These are phyloP conservation scores for Iphiclides podalirius DNA, from an alignment of 2,888 invertebrate species.

Conservation along the genomic window DNA sequence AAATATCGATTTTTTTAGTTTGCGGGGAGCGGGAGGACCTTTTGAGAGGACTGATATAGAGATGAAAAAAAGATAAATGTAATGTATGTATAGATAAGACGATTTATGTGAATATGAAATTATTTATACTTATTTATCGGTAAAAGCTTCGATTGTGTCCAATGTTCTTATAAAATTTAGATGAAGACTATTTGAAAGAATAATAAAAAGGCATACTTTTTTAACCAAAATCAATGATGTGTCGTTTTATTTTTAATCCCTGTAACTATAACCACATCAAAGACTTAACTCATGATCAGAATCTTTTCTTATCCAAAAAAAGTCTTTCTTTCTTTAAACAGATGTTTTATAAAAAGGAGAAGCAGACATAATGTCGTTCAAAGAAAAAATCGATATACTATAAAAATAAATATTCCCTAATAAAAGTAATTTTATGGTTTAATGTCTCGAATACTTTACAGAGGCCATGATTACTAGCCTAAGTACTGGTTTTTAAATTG, in stretches of 20 bases:
- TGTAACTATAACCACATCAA: neutral
- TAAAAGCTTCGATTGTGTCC: conserved; percentile 80
- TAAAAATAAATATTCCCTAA: no score
- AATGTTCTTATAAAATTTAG: conserved; percentile 81
- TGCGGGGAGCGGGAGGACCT: conserved; percentile 80
- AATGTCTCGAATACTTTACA: no score
- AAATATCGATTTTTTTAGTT: conserved; percentile 78
- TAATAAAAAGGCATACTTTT: conserved; percentile 81
- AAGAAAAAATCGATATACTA: no score
- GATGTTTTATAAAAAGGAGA: no score
- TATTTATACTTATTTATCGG: conserved; percentile 81
- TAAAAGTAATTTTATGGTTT: no score
- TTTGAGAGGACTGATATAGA: conserved; percentile 80
- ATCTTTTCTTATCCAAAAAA: no score
- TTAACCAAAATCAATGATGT: conserved; percentile 66
- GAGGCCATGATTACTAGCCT: no score
- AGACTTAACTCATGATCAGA: no score
- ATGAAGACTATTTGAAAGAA: conserved; percentile 80
- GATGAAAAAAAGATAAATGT: conserved; percentile 78
- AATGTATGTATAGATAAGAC: conserved; percentile 79
- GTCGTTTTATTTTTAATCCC: conserved; percentile 37
- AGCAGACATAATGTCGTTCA: no score
- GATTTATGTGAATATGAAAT: conserved; percentile 80
- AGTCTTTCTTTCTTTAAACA: no score
- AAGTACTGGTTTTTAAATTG: no score